Base-by-base conservation (phyloP, 2,888 invertebrate species). In the Drosophila hamatofila region DNA sequence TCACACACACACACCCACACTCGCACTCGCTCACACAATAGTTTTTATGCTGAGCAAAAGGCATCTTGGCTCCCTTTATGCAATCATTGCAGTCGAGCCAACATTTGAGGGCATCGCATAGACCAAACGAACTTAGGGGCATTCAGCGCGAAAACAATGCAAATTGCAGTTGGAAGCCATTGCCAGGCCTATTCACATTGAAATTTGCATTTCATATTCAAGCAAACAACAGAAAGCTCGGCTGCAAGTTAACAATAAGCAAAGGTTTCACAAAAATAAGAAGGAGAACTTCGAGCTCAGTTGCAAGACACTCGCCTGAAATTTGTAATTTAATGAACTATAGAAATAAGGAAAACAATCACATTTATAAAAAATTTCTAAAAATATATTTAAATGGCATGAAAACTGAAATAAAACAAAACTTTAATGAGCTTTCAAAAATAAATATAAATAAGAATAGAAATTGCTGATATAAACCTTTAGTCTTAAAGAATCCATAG, bases 61-160 rank as follows among this genome's bases (percentile, higher is more conserved):
- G 65, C 79, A 68, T 72, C 72, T 78, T 65, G 59, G 62, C 67
- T 70, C 61, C 21, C 76, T 84, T 84, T 82, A 84, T 82, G 80
- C 82, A 84, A 84, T 84, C 82, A 84, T 87, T 68, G 73, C 85
- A 80, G 80, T 55, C 63, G 72, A 46, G 52, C 70, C 64, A 64
- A 56, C 76, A 72, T 64, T 64, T 66, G 58, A 54, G 55, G 62
- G 75, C 56, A 70, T 51, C 33, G 51, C 44, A 33, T 11, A 33
- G 55, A 23, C 35, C 58, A 61, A 56, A 56, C 60, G 49, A 54
- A 61, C 68, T 71, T 42, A 68, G 71, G 71, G 70, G 71, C 79
- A 74, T 79, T 83, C 79, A 84, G 48, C 70, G 82, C 68, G 80
- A 83, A 83, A 83, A 83, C 83, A 83, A 83, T 83, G 80, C 81